These are phyloP conservation scores for Nomada goodeniana DNA, from an alignment of 2,888 invertebrate genomes.

Conservation along the genomic window DNA sequence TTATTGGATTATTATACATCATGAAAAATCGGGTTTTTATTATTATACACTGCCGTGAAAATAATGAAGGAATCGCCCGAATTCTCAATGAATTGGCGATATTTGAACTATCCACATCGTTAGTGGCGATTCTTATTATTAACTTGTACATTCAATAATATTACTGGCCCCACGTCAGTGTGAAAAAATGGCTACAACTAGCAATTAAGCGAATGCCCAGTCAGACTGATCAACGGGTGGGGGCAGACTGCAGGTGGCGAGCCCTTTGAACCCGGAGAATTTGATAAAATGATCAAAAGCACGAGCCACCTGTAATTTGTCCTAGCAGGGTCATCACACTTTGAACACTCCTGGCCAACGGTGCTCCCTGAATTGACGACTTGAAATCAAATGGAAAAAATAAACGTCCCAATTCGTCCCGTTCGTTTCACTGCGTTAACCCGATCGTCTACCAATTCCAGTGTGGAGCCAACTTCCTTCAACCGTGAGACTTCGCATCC, in stretches of 20 bases:
- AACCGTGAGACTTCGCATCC: too few species aligned
- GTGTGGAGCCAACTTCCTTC: too few species aligned
- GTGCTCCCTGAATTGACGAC: conserved; percentile 28
- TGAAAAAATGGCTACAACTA: conserved; percentile 42
- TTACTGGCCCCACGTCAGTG: neutral
- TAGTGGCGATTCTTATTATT: neutral
- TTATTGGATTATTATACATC: too few species aligned
- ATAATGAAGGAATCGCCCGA: too few species aligned
- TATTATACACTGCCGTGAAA: too few species aligned
- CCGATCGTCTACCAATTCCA: conserved; percentile 20
- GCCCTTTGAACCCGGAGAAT: conserved; percentile 51
- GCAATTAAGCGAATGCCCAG: conserved; percentile 41
- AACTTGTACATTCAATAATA: conserved; percentile 23
- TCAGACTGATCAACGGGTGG: conserved; percentile 43
- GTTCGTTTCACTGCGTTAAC: conserved; percentile 26
- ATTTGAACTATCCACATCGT: too few species aligned
- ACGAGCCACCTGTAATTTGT: conserved; percentile 55
- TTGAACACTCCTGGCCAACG: conserved; percentile 35
- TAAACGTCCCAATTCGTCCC: conserved; percentile 22
- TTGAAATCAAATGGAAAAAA: conserved; percentile 43
- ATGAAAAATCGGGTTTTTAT: too few species aligned
- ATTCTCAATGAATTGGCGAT: too few species aligned
- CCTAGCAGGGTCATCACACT: conserved; percentile 38
- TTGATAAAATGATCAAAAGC: conserved; percentile 49
- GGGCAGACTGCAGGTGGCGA: neutral